Conservation (phyloP, 2,888 invertebrate species). For the Volucella bombylans region DNA sequence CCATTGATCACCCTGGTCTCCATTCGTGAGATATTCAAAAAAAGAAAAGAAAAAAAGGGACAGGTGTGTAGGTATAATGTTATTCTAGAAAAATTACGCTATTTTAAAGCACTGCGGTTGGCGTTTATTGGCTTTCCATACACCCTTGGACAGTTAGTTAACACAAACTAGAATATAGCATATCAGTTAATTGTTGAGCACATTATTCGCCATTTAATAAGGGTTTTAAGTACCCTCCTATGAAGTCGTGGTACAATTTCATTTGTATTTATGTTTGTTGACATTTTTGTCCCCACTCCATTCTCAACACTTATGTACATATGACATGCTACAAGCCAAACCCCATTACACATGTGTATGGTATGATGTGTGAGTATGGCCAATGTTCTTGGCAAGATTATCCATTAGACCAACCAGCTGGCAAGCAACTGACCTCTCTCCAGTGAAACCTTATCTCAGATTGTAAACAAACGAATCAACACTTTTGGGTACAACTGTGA, state of each 20-base stretch:
- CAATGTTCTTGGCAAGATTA: neutral
- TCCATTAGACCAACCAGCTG: neutral
- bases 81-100: no score
- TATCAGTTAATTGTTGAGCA: constrained; percentile 4
- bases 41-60: no score
- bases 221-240: neutral
- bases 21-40: no score
- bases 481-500: constrained; percentile 2
- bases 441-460: constrained; percentile 11
- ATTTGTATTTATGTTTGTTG: neutral
- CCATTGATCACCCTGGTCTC: no score
- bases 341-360: neutral
- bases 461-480: constrained; percentile 20
- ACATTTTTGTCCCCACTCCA: neutral
- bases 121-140: no score
- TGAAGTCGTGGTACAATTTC: neutral
- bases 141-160: neutral
- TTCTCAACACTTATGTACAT: constrained; percentile 1
- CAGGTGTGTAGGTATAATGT: no score
- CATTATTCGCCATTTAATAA: neutral
- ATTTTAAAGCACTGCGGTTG: no score
- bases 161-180: constrained; percentile 1
- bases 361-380: neutral
- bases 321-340: constrained; percentile 28
- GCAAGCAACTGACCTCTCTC: constrained; percentile 9